phyloP scores from a whole-genome alignment of 2,113 vertebrate genomes.

The Prietella phreatophila region DNA sequence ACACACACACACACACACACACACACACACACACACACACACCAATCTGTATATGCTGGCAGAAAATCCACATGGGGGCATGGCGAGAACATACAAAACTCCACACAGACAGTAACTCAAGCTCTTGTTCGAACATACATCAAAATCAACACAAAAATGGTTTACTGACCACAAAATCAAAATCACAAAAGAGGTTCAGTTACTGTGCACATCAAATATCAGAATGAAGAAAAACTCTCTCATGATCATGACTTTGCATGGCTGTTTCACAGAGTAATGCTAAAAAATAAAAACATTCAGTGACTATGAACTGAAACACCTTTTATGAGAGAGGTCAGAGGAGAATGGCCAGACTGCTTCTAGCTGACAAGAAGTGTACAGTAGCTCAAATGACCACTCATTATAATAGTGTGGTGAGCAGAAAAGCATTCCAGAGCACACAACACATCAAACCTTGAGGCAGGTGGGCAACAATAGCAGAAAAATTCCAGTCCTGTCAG shows the following conservation, averaged over 20 bases:
- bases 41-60: no score
- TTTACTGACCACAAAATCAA: no score
- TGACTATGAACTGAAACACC: neutral
- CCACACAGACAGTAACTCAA: no score
- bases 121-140: no score
- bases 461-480: neutral
- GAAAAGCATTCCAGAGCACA: neutral
- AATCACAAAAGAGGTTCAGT: neutral
- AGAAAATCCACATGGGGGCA: no score
- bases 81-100: no score
- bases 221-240: neutral
- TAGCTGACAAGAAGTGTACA: neutral
- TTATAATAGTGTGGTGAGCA: neutral
- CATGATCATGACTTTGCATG: neutral
- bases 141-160: no score
- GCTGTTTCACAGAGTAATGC: neutral
- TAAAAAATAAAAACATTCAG: neutral
- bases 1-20: no score
- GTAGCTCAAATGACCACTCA: neutral
- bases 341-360: neutral
- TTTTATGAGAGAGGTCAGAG: neutral
- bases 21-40: no score
- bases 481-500: neutral
- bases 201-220: neutral
- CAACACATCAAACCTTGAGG: neutral